Evolutionary conservation across 2,113 vertebrate genomes (phyloP), one percentile per base, ranked within the genome.

Genomic region (Rousettus leschenaultii): DNA sequence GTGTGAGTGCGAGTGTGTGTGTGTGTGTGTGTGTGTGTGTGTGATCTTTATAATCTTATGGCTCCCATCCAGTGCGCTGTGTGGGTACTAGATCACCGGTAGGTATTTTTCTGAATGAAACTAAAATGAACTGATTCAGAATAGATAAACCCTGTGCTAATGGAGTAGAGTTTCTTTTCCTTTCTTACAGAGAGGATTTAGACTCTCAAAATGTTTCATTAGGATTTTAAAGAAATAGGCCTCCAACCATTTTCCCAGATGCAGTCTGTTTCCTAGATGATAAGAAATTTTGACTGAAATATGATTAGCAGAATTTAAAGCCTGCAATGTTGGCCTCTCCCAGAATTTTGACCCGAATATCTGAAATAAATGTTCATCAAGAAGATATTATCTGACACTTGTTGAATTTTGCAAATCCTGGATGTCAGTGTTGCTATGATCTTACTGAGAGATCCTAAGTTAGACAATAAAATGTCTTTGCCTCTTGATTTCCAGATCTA

Each of bases 21-120:
- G 55, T 66, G 40, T 40, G 55, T 35, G 3, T n/a, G 12, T 65
- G 33, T 74, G 1, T 28, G 19, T 73, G 55, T 57, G 28, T 65
- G 55, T 66, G 19, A 45, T 24, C 35, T 48, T 90, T 53, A 43
- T 55, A 59, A 19, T 86, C 15, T 24, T 12, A 0, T 21, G 18
- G 15, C 68, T 78, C 33, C 33, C 4, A 40, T 51, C 28, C 51
- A 88, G 0, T 71, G 43, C 57, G 7, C n/a, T 73, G 80, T 53
- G 51, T 63, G 51, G 35, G 8, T 40, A 45, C 30, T 43, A 71
- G 19, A 43, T 68, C 26, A 16, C 78, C n/a, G 33, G 33, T 51
- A 28, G 33, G 21, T 86, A 74, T 61, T 94, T 94, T 88, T 97
- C 89, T 93, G 53, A 93, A 84, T 91, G 45, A 66, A 61, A 79